A percentile compares a stretch with the other conserved stretches of the same genome.
These are phyloP conservation scores for Montifringilla adamsi DNA, from an alignment of 2,113 vertebrate species.

Conservation along the genomic window DNA sequence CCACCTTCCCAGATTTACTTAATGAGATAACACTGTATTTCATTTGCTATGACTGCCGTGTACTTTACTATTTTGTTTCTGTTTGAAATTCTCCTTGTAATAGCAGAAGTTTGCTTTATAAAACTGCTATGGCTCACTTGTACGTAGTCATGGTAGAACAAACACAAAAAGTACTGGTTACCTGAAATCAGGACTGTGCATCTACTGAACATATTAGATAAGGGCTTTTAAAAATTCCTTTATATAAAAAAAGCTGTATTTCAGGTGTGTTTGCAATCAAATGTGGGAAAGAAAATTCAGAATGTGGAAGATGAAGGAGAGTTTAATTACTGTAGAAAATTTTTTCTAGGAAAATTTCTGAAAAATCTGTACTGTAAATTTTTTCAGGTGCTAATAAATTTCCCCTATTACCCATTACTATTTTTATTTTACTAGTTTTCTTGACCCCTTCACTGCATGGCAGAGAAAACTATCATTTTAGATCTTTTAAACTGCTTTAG, in stretches of 20 bases:
- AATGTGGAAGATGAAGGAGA: not conserved
- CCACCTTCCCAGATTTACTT: not conserved
- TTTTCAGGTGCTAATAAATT: not conserved
- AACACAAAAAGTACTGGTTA: not conserved
- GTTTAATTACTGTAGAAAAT: not conserved
- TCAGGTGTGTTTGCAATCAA: not conserved
- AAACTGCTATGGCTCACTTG: not conserved
- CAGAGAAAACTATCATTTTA: not conserved
- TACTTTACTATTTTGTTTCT: conserved; percentile 12
- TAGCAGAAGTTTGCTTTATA: not conserved
- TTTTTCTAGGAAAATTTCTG: not conserved
- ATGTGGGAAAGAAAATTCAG: not conserved
- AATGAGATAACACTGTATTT: not conserved
- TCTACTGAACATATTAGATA: not conserved
- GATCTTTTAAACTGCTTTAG: not conserved
- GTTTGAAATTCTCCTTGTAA: not conserved
- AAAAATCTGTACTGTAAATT: not conserved
- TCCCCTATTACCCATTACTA: not conserved
- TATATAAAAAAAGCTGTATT: not conserved
- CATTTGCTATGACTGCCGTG: not conserved
- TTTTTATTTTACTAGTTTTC: conserved; percentile 2
- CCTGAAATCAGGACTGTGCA: not conserved
- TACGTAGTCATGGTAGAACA: not conserved
- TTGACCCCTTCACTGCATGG: not conserved
- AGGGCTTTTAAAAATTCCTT: not conserved